Conservation (phyloP, 2,888 invertebrate species). For the Troglohyphantes excavatus region DNA sequence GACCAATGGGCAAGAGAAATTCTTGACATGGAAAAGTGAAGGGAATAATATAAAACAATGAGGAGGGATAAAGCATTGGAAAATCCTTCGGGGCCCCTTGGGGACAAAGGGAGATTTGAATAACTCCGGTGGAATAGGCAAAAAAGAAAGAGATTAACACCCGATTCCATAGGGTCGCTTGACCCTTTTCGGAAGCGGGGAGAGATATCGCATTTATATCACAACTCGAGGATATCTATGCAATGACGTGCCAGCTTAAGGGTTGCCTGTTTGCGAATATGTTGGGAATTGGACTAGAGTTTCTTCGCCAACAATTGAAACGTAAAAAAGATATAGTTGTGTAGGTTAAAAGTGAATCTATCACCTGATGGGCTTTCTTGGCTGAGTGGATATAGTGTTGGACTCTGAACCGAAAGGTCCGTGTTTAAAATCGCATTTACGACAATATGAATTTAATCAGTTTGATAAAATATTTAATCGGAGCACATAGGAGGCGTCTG, state of each 20-base stretch:
- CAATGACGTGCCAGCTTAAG: slow-evolving; percentile 48
- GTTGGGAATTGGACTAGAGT: background rate
- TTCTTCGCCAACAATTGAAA: slow-evolving; percentile 47
- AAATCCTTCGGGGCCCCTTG: slow-evolving; percentile 62
- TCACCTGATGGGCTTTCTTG: no score
- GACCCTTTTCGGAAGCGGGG: slow-evolving; percentile 65
- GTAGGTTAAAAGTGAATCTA: no score
- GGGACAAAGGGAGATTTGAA: slow-evolving; percentile 64
- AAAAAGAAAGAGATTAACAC: slow-evolving; percentile 67
- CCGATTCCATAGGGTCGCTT: slow-evolving; percentile 63
- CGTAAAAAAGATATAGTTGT: no score
- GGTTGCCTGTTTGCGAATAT: slow-evolving; percentile 51
- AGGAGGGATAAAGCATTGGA: no score
- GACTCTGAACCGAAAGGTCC: no score
- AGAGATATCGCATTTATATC: slow-evolving; percentile 70
- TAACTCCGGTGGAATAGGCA: slow-evolving; percentile 40
- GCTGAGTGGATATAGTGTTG: no score
- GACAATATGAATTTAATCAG: no score
- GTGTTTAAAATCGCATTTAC: no score
- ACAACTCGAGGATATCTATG: slow-evolving; percentile 36
- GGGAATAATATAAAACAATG: slow-evolving; percentile 24
- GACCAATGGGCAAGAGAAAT: slow-evolving; percentile 69
- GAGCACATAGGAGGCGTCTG: no score
- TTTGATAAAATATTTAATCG: no score
- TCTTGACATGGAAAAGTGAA: slow-evolving; percentile 37